Percentiles rank a stretch among this genome's conserved stretches.
Conservation (phyloP, 1,140 invertebrate species). For the Mizuhopecten yessoensis region DNA sequence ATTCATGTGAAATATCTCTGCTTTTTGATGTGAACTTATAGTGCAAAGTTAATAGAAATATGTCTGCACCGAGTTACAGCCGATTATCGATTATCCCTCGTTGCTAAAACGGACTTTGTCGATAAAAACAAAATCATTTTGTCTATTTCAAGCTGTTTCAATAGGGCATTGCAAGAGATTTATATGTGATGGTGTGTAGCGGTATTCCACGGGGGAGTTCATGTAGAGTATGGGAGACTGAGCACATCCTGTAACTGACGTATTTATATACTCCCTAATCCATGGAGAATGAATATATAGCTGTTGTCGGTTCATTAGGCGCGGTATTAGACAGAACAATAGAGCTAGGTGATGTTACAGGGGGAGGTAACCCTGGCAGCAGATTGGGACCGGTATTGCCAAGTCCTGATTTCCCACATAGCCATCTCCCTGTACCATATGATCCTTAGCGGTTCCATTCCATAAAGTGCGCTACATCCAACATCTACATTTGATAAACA, state of each 20-base stretch:
- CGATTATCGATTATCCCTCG: neutral
- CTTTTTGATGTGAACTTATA: neutral
- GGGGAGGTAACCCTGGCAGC: neutral
- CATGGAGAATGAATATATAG: neutral
- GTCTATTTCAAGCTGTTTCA: neutral
- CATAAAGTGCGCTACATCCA: neutral
- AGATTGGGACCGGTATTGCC: neutral
- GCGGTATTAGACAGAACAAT: neutral
- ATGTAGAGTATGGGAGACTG: neutral
- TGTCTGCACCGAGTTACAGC: constrained; percentile 26
- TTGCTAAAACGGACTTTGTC: neutral
- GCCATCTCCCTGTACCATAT: neutral
- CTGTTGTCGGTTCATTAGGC: neutral
- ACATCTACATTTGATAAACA: neutral
- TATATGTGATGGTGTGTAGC: neutral
- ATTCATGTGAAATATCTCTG: constrained; percentile 21
- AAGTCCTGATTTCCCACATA: neutral
- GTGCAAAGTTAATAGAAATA: constrained; percentile 28
- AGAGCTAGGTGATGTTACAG: neutral
- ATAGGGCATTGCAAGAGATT: neutral
- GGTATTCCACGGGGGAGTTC: neutral
- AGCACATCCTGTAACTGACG: neutral
- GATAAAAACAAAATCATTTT: neutral
- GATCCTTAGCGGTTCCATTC: neutral
- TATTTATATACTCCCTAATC: neutral